These are phyloP conservation scores for Xenentodon cancila DNA, from an alignment of 2,797 vertebrate genomes.

Conservation along the genomic window DNA sequence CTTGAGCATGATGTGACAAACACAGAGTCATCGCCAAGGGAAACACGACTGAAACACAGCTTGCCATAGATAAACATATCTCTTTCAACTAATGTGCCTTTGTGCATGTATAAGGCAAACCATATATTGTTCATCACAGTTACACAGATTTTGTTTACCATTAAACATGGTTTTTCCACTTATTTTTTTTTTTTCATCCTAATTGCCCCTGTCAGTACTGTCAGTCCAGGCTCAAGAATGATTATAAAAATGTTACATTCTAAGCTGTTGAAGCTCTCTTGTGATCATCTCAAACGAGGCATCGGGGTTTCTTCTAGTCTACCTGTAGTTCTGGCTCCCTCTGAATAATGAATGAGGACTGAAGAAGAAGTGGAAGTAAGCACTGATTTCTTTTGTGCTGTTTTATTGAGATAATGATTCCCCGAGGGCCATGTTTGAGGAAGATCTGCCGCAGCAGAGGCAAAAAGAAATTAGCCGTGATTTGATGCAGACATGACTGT, in stretches of 20 bases:
- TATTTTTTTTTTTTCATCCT: too few relatives aligned
- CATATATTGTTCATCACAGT: not conserved
- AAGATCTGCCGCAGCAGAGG: conserved; percentile 40
- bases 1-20: conserved; percentile 26
- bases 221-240: not conserved
- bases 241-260: conserved; percentile 16
- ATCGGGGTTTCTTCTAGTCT: conserved; percentile 32
- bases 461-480: conserved; percentile 30
- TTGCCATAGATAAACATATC: not conserved
- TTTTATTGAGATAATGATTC: conserved; percentile 68
- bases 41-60: conserved; percentile 29
- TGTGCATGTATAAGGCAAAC: not conserved
- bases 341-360: conserved; percentile 73
- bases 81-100: not conserved
- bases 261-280: conserved; percentile 4
- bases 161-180: not conserved
- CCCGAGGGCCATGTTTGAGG: conserved; percentile 45
- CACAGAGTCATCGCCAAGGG: conserved; percentile 41
- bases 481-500: conserved; percentile 22
- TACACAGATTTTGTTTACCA: not conserved
- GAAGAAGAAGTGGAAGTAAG: conserved; percentile 62
- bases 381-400: conserved; percentile 51
- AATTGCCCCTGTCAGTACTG: not conserved
- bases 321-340: conserved; percentile 31
- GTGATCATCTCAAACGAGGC: conserved; percentile 45